Evolutionary conservation across 2,888 invertebrate species (phyloP).

Genomic region (Colletes collaris): DNA sequence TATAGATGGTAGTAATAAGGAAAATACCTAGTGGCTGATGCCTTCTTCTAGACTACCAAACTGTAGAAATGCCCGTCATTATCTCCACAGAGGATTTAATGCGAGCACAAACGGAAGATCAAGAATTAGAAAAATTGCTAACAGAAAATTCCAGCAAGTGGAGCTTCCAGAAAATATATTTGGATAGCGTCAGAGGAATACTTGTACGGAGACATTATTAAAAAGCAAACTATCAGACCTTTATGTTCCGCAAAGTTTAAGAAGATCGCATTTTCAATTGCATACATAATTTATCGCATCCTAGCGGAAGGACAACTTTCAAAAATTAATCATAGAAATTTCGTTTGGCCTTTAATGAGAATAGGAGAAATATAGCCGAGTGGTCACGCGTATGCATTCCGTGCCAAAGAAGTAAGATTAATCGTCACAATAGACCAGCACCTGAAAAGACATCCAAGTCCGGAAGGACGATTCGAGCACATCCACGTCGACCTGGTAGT

Average conservation of each 20-base stretch:
- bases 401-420: conserved; percentile 20
- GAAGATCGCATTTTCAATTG: not conserved
- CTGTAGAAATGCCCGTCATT: conserved; percentile 38
- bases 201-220: conserved; percentile 8
- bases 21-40: conserved; percentile 67
- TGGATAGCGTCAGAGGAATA: conserved; percentile 10
- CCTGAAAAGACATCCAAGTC: conserved; percentile 12
- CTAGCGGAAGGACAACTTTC: conserved; percentile 19
- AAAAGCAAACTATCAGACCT: conserved; percentile 4
- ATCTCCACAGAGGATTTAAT: conserved; percentile 36
- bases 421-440: conserved; percentile 14
- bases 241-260: conserved; percentile 12
- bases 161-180: conserved; percentile 29
- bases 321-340: conserved; percentile 11
- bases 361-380: conserved; percentile 9
- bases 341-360: conserved; percentile 39
- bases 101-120: conserved; percentile 32
- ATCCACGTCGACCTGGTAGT: conserved; percentile 12
- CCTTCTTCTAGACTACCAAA: conserved; percentile 60
- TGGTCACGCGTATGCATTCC: conserved; percentile 18
- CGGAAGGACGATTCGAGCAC: conserved; percentile 19
- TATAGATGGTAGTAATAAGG: conserved; percentile 34
- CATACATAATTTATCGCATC: conserved; percentile 21
- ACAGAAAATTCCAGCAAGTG: too few relatives aligned
- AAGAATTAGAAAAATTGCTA: conserved; percentile 21